These are phyloP conservation scores for Hemiprocne comata DNA, from an alignment of 2,113 vertebrate genomes.

Conservation along the genomic window DNA sequence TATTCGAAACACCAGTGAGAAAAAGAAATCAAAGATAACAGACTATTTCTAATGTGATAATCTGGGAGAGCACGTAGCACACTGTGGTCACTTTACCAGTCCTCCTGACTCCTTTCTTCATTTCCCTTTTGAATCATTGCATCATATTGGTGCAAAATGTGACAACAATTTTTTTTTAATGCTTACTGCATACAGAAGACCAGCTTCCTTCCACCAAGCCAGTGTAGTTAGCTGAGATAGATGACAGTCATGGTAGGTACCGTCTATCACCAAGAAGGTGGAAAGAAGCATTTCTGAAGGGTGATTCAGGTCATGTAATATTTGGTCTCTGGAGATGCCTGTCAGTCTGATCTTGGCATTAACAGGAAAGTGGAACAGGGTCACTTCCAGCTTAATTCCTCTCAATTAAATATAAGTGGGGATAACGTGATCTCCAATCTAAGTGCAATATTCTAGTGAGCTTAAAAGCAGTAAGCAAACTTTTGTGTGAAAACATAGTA, in stretches of 20 bases:
- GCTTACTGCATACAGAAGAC: not conserved
- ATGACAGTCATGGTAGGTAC: not conserved
- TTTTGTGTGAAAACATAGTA: not conserved
- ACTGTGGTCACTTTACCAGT: not conserved
- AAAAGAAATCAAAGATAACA: not conserved
- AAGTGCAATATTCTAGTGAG: slow-evolving; percentile 30
- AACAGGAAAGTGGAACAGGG: not conserved
- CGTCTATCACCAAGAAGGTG: not conserved
- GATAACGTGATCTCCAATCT: not conserved
- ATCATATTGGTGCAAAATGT: not conserved
- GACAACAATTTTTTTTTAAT: not conserved
- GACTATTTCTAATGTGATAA: slow-evolving; percentile 12
- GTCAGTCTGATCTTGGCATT: not conserved
- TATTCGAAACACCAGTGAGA: not conserved
- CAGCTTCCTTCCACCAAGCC: not conserved
- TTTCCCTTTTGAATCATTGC: not conserved
- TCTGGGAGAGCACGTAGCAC: not conserved
- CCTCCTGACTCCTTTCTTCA: not conserved
- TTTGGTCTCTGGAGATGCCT: not conserved
- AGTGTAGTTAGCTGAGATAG: not conserved
- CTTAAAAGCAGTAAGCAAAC: slow-evolving; percentile 5
- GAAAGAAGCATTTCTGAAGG: not conserved
- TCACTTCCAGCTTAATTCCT: not conserved
- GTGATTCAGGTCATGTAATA: not conserved
- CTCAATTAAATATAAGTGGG: not conserved